Evolutionary conservation across 2,797 vertebrate genomes (phyloP).

Genomic region (Xiphorhynchus erythropygius): DNA sequence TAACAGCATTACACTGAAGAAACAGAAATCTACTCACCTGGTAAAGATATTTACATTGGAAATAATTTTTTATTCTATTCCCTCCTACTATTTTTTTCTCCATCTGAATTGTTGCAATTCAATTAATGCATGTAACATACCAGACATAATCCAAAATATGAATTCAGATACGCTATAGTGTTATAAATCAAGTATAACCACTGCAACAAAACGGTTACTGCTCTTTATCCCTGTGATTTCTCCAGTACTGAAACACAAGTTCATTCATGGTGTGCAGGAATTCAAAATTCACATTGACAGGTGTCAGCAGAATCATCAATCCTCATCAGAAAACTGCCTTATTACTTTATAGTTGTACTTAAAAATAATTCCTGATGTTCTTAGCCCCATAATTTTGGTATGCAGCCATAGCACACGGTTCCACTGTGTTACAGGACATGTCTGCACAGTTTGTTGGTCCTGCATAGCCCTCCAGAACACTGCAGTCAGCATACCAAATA

Average conservation of each 20-base stretch:
- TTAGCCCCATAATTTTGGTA: neutral
- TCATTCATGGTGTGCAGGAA: neutral
- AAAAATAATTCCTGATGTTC: neutral
- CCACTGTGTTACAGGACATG: accelerated
- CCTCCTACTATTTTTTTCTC: neutral
- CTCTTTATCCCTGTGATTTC: neutral
- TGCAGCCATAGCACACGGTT: neutral
- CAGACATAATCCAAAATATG: neutral
- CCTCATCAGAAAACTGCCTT: neutral
- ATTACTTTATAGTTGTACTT: neutral
- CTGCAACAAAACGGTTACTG: neutral
- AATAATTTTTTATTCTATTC: neutral
- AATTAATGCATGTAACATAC: neutral
- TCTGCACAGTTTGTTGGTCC: neutral
- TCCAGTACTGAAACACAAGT: neutral
- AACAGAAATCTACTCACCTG: neutral
- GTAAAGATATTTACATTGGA: neutral
- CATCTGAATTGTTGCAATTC: neutral
- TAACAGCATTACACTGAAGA: neutral
- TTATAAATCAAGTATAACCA: neutral
- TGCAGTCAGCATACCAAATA: accelerated
- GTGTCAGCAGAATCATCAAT: neutral
- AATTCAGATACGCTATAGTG: neutral
- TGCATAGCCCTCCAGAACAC: neutral
- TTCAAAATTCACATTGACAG: neutral